phyloP scores from a whole-genome alignment of 1,140 invertebrate genomes.

The Maconellicoccus hirsutus region DNA sequence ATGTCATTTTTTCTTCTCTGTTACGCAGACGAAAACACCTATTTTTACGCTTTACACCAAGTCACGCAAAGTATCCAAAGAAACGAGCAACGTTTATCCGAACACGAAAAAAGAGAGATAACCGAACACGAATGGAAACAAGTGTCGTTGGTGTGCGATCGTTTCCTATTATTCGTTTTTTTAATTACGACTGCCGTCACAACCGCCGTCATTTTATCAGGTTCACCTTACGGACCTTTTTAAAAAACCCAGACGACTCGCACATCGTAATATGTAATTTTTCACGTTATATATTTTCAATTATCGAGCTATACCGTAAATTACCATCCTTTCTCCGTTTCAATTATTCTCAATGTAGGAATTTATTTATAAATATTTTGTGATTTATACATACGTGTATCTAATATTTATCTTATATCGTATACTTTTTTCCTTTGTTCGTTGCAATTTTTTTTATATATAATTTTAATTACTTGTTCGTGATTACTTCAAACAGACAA shows the following conservation, averaged over 20 bases:
- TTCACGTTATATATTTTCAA: neutral
- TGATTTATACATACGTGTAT: no score
- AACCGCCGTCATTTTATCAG: conserved; percentile 49
- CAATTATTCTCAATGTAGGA: no score
- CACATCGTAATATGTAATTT: no score
- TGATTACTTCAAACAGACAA: no score
- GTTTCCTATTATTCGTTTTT: conserved; percentile 54
- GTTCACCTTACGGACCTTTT: conserved; percentile 40
- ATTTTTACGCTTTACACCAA: conserved; percentile 49
- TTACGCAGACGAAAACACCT: conserved; percentile 31
- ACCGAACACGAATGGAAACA: conserved; percentile 65
- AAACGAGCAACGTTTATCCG: conserved; percentile 51
- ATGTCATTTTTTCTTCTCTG: neutral
- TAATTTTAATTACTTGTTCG: no score
- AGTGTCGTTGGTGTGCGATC: conserved; percentile 55
- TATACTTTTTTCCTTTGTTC: no score
- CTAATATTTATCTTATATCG: no score
- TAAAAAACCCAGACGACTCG: no score
- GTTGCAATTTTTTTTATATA: no score
- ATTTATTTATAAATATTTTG: no score
- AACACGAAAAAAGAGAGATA: conserved; percentile 52
- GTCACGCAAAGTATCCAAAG: conserved; percentile 58
- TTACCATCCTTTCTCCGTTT: no score
- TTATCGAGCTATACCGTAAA: neutral
- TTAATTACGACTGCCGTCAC: conserved; percentile 50